Base-by-base conservation (phyloP, 2,888 invertebrate species). In the Platerodrilus igneus region DNA sequence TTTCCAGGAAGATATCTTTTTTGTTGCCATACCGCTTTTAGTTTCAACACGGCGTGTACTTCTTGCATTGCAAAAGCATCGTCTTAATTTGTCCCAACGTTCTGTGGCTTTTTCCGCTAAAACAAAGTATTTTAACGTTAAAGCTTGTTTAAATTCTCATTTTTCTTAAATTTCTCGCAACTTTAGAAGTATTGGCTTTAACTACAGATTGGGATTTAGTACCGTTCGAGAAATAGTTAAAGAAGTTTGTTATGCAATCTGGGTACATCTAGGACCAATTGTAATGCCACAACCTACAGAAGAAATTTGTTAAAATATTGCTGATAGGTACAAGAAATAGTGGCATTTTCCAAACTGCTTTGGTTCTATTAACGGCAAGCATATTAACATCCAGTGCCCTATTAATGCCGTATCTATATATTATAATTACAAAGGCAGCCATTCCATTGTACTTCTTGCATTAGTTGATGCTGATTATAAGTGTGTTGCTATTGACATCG, bases 151-250 rank as follows among this genome's bases (percentile, higher is more conserved):
- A 10, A 9, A 6, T 14, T 14, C 27, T 29, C 16, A 4, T 5
- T 29, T n/a, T n/a, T n/a, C n/a, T n/a, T n/a, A n/a, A n/a, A n/a
- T n/a, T n/a, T n/a, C n/a, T n/a, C n/a, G n/a, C n/a, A n/a, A n/a
- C n/a, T n/a, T n/a, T 18, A 14, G 6, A n/a, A 13, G 16, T 14
- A 29, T 5, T 4, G 13, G 21, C 51, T 55, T 44, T 55, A n/a
- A 19, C 23, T 58, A 51, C 40, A 48, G 52, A 22, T 48, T 56
- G 50, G 53, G 53, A 19, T 40, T 53, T 41, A 26, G 39, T 39
- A 53, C 54, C 32, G 49, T 54, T 33, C 45, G 44, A 29, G 23
- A 20, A n/a, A 55, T 56, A 43, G 52, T 57, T 14, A 36, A 48
- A 43, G 52, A 56, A n/a, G n/a, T n/a, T n/a, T n/a, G n/a, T n/a